Evolutionary conservation across 2,113 vertebrate genomes (phyloP), one percentile per base, ranked within the genome.

Genomic region (Tragelaphus imberbis): DNA sequence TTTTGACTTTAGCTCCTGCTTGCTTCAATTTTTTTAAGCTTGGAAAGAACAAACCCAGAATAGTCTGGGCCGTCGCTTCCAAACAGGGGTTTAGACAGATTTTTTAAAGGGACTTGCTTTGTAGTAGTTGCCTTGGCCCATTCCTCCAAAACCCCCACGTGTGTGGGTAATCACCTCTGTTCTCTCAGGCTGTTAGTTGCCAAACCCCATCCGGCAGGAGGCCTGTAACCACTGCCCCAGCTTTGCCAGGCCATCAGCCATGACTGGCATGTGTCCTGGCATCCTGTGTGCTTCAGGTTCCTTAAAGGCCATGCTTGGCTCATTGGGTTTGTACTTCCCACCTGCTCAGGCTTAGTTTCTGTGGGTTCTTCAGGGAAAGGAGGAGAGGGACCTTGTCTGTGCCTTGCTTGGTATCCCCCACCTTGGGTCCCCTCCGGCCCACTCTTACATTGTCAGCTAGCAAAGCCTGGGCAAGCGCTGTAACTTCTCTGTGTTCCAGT

Each of bases 11-110:
- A 33, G 49, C n/a, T 80, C 71, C 53, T 80, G 21, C 58, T 88
- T 11, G 8, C 71, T 94, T 15, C 16, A 28, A 10, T 56, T 94
- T 91, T 53, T 55, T 88, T 84, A 79, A 47, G 49, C 55, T 25
- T 51, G 84, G 63, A 77, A 91, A 88, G 84, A 79, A 79, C n/a
- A 95, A 77, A 51, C 30, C 30, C 58, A 59, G 80, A 15, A 19
- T 7, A 82, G 15, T 33, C 61, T 21, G 27, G 25, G 53, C 53
- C 25, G 6, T 82, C 2, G 30, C 81, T 93, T 87, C 59, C 82
- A 40, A 81, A 55, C 47, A 16, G 58, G 5, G 56, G 51, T 61
- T 79, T 58, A 65, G 55, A 68, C 19, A 56, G 59, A 59, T 27
- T 25, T 92, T 85, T 55, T 28, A 63, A 84, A 84, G 75, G 63